Percentiles rank a stretch among this genome's conserved stretches.
These are phyloP conservation scores for Coccyzus lansbergi DNA, from an alignment of 2,797 vertebrate genomes.

Conservation along the genomic window DNA sequence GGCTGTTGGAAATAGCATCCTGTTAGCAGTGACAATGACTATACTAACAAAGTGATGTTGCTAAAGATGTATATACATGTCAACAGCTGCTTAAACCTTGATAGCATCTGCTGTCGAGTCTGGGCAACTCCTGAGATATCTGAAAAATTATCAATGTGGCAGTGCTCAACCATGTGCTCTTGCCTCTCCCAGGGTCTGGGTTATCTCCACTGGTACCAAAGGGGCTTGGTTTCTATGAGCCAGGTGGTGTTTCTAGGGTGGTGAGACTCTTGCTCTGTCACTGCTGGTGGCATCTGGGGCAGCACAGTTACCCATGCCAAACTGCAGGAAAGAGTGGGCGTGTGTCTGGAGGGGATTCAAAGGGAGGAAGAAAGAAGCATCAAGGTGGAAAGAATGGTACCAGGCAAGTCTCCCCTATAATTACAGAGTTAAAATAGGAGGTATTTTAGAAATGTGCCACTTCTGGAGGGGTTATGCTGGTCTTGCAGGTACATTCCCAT, in stretches of 20 bases:
- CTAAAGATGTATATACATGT: rapidly evolving
- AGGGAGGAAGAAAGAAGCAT: rapidly evolving
- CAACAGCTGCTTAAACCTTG: neutral
- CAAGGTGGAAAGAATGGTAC: neutral
- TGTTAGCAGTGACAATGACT: neutral
- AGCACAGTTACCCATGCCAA: rapidly evolving
- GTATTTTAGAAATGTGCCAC: neutral
- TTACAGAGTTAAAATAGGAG: neutral
- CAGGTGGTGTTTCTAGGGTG: neutral
- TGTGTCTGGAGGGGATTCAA: neutral
- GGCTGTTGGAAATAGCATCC: neutral
- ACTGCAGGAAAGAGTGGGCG: neutral
- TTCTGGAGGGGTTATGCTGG: neutral
- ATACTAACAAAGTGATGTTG: neutral
- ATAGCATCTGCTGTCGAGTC: neutral
- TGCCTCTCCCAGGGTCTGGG: neutral
- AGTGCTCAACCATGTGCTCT: neutral
- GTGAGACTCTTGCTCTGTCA: neutral
- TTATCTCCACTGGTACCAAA: neutral
- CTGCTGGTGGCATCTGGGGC: too few relatives aligned
- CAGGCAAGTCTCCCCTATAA: neutral
- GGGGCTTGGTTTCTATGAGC: neutral
- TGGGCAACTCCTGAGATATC: neutral
- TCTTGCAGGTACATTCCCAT: neutral
- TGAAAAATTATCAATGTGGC: neutral